phyloP scores from a whole-genome alignment of 2,797 vertebrate genomes.

The Typhlichthys eigenmanni region DNA sequence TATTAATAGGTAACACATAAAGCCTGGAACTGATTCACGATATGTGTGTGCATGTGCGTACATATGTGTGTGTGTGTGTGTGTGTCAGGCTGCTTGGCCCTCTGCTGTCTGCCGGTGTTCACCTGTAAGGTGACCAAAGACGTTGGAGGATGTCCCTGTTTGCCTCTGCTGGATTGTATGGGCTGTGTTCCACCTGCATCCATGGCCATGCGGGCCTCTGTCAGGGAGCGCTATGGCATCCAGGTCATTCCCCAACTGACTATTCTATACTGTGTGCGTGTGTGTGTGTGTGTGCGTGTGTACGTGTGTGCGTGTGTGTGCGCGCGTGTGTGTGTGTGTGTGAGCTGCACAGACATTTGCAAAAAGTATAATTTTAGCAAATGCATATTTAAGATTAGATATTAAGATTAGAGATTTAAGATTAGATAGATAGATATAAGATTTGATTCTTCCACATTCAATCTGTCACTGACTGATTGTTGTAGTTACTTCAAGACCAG shows the following conservation, averaged over 20 bases:
- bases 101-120: conserved; percentile 78
- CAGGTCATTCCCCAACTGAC: conserved; percentile 49
- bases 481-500: too few relatives aligned
- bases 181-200: conserved; percentile 71
- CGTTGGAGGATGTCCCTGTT: conserved; percentile 64
- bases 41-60: not conserved
- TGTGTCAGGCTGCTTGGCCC: conserved; percentile 69
- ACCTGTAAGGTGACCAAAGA: conserved; percentile 70
- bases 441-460: too few relatives aligned
- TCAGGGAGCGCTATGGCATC: conserved; percentile 70
- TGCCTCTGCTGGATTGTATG: conserved; percentile 73
- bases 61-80: conserved; percentile 18
- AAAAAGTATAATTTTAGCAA: too few relatives aligned
- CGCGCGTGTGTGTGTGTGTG: not conserved
- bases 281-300: too few relatives aligned
- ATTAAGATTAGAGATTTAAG: too few relatives aligned
- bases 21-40: not conserved
- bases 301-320: too few relatives aligned
- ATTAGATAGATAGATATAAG: too few relatives aligned
- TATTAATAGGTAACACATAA: too few relatives aligned
- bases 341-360: too few relatives aligned
- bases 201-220: conserved; percentile 69
- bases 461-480: too few relatives aligned
- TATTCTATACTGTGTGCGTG: not conserved
- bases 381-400: too few relatives aligned